A percentile compares a stretch with the other conserved stretches of the same genome.
Evolutionary conservation across 2,888 invertebrate genomes (phyloP).

Genomic region (Zhuqinia jingwanae): DNA sequence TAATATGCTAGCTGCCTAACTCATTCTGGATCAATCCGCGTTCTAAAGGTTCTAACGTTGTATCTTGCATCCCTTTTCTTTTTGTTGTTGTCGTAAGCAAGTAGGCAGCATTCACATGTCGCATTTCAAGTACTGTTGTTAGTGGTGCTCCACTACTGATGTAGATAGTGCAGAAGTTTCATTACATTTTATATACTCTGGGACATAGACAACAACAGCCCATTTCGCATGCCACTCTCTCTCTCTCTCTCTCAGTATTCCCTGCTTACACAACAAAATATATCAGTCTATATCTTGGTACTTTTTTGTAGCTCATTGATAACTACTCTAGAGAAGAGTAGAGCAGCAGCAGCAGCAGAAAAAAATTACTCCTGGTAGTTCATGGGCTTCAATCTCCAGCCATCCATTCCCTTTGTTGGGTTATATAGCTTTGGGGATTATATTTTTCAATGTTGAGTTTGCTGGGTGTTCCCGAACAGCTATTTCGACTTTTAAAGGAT

Average conservation of each 20-base stretch:
- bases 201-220: neutral
- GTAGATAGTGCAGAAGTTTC: too few relatives aligned
- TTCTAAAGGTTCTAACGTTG: too few relatives aligned
- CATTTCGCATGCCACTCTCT: neutral
- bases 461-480: neutral
- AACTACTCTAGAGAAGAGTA: neutral
- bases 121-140: neutral
- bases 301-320: constrained; percentile 18
- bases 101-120: too few relatives aligned
- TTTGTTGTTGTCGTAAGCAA: constrained; percentile 14
- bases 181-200: neutral
- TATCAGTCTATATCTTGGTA: too few relatives aligned
- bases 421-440: constrained; percentile 5
- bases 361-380: constrained; percentile 26
- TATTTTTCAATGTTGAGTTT: constrained; percentile 14
- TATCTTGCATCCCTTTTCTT: neutral
- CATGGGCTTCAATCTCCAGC: neutral
- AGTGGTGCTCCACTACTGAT: too few relatives aligned
- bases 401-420: neutral
- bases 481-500: neutral
- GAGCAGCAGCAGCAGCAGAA: too few relatives aligned
- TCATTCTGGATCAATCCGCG: too few relatives aligned
- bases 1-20: neutral
- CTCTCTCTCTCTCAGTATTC: neutral
- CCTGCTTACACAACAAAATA: neutral